Conservation (phyloP, 2,797 vertebrate genomes). For the Helostoma temminkii region DNA sequence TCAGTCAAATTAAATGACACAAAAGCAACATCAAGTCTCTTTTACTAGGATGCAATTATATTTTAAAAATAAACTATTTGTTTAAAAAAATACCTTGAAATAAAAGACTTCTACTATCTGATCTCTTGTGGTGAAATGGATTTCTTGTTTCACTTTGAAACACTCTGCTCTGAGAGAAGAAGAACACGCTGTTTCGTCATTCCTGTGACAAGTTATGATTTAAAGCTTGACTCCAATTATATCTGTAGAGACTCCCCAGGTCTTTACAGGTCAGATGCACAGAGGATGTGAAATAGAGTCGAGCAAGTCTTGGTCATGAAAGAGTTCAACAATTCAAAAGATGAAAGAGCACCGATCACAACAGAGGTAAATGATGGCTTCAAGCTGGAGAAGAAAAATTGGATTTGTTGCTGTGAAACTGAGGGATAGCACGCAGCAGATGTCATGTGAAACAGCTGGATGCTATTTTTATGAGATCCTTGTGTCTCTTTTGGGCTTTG, state of each 20-base stretch:
- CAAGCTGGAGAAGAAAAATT: conserved; percentile 24
- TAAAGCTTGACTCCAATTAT: conserved; percentile 13
- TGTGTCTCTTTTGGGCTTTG: conserved; percentile 23
- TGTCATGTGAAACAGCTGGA: conserved; percentile 37
- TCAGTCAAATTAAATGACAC: conserved; percentile 25
- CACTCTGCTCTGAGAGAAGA: neutral
- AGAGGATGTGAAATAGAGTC: conserved; percentile 8
- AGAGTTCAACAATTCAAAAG: conserved; percentile 38
- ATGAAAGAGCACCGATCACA: conserved; percentile 22
- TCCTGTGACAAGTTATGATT: neutral
- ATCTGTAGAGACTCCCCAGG: neutral
- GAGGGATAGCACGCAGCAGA: conserved; percentile 18
- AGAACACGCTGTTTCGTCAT: neutral
- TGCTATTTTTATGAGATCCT: conserved; percentile 4
- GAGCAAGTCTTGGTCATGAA: conserved; percentile 1
- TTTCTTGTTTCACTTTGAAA: conserved; percentile 4
- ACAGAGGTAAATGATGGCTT: conserved; percentile 24
- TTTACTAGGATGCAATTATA: neutral
- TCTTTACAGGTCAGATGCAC: neutral
- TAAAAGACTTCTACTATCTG: neutral
- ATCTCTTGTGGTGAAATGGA: neutral
- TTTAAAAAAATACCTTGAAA: neutral
- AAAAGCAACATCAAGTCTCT: conserved; percentile 12
- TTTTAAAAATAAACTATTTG: neutral
- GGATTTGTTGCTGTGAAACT: conserved; percentile 36